Percentiles rank a stretch among this genome's conserved stretches.
Conservation (phyloP, 2,113 vertebrate genomes). For the Cygnus buccinator region DNA sequence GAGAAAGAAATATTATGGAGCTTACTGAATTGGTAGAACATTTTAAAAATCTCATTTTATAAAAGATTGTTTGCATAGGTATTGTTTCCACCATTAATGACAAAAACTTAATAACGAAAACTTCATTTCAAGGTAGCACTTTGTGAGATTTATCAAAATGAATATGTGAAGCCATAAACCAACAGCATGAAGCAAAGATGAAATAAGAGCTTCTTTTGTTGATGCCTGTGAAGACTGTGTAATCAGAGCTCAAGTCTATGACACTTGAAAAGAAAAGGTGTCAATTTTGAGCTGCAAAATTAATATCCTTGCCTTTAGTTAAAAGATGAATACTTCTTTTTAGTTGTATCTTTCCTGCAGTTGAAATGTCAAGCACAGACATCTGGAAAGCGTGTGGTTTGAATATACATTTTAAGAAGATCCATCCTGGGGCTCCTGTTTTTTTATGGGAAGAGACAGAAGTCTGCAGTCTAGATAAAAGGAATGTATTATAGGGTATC, state of each 20-base stretch:
- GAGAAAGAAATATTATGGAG: not conserved
- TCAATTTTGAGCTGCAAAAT: conserved; percentile 51
- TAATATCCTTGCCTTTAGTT: conserved; percentile 53
- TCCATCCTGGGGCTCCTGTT: not conserved
- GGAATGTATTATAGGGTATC: not conserved
- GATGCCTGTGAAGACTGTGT: conserved; percentile 36
- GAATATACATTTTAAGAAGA: conserved; percentile 15
- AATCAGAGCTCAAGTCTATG: conserved; percentile 63
- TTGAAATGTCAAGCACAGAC: conserved; percentile 43
- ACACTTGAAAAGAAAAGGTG: conserved; percentile 67
- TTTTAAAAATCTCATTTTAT: not conserved
- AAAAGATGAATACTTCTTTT: conserved; percentile 50
- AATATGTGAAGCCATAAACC: conserved; percentile 33
- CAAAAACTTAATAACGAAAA: not conserved
- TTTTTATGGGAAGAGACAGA: conserved; percentile 25
- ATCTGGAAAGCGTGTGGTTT: conserved; percentile 44
- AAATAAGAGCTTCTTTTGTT: conserved; percentile 50
- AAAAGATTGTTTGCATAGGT: not conserved
- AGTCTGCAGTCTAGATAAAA: conserved; percentile 12
- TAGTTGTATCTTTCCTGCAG: conserved; percentile 23
- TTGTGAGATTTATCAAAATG: conserved; percentile 30
- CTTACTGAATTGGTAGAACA: not conserved
- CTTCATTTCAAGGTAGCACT: conserved; percentile 13
- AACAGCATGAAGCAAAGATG: conserved; percentile 17
- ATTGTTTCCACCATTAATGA: conserved; percentile 17